These are phyloP conservation scores for Petrocephalus microphthalmus DNA, from an alignment of 2,113 vertebrate genomes.

Conservation along the genomic window DNA sequence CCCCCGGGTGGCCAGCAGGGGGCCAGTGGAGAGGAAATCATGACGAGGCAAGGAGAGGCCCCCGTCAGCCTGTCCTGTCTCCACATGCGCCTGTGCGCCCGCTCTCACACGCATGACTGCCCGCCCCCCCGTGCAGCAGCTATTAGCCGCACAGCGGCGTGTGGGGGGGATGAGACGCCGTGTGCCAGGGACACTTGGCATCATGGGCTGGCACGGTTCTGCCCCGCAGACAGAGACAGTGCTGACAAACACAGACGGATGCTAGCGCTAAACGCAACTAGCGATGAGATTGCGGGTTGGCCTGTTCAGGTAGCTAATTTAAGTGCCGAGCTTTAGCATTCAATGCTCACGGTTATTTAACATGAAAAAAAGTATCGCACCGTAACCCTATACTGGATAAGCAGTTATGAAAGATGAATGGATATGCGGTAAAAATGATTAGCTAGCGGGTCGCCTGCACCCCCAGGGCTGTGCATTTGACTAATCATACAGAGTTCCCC, in stretches of 20 bases:
- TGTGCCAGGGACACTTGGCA: constrained; percentile 10
- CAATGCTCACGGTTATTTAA: not conserved
- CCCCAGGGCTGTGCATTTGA: not conserved
- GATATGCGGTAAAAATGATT: not conserved
- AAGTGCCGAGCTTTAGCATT: not conserved
- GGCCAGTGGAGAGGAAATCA: not conserved
- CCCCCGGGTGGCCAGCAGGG: not conserved
- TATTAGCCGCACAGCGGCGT: not conserved
- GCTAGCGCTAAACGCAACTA: not conserved
- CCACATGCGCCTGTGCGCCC: not conserved
- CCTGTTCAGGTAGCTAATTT: not conserved
- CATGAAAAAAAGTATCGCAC: not conserved
- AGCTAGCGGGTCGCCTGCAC: not conserved
- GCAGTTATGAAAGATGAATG: not conserved
- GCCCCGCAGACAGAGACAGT: not conserved
- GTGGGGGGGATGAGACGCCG: not conserved
- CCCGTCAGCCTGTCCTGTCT: not conserved
- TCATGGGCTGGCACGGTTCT: not conserved
- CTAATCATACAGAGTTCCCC: not conserved
- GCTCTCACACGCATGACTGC: not conserved
- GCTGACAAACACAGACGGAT: not conserved
- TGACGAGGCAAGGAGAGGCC: not conserved
- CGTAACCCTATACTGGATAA: not conserved
- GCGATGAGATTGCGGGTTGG: not conserved
- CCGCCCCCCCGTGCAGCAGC: not conserved